phyloP scores from a whole-genome alignment of 1,140 invertebrate genomes.

The Anastrepha obliqua region DNA sequence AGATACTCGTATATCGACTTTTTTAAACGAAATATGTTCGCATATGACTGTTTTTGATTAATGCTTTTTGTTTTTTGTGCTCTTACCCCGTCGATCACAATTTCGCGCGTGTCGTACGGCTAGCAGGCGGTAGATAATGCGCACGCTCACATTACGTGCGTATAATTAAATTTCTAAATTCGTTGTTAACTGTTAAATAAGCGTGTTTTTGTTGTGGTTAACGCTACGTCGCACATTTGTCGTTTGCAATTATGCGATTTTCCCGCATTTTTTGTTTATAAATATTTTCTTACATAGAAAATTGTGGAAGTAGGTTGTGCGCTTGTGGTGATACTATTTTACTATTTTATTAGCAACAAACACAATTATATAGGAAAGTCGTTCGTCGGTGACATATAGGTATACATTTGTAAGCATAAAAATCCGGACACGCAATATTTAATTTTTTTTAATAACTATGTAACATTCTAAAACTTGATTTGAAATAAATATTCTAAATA shows the following conservation, averaged over 20 bases:
- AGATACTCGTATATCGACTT: neutral
- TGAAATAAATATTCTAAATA: too few relatives aligned
- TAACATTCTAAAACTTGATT: too few relatives aligned
- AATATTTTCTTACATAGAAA: neutral
- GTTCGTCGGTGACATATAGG: too few relatives aligned
- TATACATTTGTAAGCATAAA: too few relatives aligned
- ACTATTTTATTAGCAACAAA: neutral
- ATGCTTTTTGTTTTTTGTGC: neutral
- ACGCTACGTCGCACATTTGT: neutral
- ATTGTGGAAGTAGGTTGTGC: neutral
- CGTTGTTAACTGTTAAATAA: slow-evolving; percentile 29
- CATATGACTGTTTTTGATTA: neutral
- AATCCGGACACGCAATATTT: too few relatives aligned
- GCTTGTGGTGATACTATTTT: neutral
- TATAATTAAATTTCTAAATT: slow-evolving; percentile 52
- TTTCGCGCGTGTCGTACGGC: slow-evolving; percentile 5
- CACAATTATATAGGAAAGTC: neutral
- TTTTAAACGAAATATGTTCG: neutral
- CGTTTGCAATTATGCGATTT: neutral
- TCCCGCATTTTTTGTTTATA: neutral
- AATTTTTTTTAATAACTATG: too few relatives aligned
- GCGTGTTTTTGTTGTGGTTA: neutral
- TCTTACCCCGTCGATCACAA: slow-evolving; percentile 1
- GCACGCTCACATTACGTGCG: slow-evolving; percentile 9
- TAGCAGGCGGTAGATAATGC: neutral